Base-by-base conservation (phyloP, 2,113 vertebrate genomes). In the Mormyrus lacerda region DNA sequence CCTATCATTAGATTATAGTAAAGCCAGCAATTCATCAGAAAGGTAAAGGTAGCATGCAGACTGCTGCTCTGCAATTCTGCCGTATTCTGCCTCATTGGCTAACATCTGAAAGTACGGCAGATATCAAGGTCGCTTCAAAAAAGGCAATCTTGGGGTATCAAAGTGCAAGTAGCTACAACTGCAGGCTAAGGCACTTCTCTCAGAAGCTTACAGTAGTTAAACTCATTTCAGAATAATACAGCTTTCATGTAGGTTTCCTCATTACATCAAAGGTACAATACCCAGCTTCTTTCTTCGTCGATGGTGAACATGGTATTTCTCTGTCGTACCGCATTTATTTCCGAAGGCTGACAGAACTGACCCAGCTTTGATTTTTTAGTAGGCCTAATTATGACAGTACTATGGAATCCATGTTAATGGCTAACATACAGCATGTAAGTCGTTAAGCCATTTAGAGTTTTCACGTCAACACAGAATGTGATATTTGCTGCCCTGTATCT, bases 201-300 rank as follows among this genome's bases (percentile, higher is more conserved):
- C 35, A 17, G 31, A 79, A 79, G 73, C 61, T 69, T 31, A 27
- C 61, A 69, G 61, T 69, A 69, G 61, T 69, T 69, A 31, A 31
- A 10, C 73, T 79, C 17, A 79, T 79, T 79, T 79, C 15, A 79
- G 73, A 79, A 79, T 19, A 79, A 39, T 19, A 79, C 73, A 42
- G 15, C 73, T 42, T 79, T 79, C 15, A 42, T 79, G 73, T 35
- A 79, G 31, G 4, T 79, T 17, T 79, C 15, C 73, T 79, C 31
- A 79, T 79, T 79, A 79, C 73, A 79, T 79, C 73, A 79, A 79
- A 79, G 73, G 73, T 42, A 79, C 73, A 79, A 79, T 76, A 79
- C 35, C 17, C 13, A 79, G 73, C 39, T 6, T 79, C 73, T 79
- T 42, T 79, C 35, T 79, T 69, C 61, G 10, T 69, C 10, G 61